Evolutionary conservation across 2,888 invertebrate genomes (phyloP), one percentile per base, ranked within the genome.

Genomic region (Drosophila peninsularis): DNA sequence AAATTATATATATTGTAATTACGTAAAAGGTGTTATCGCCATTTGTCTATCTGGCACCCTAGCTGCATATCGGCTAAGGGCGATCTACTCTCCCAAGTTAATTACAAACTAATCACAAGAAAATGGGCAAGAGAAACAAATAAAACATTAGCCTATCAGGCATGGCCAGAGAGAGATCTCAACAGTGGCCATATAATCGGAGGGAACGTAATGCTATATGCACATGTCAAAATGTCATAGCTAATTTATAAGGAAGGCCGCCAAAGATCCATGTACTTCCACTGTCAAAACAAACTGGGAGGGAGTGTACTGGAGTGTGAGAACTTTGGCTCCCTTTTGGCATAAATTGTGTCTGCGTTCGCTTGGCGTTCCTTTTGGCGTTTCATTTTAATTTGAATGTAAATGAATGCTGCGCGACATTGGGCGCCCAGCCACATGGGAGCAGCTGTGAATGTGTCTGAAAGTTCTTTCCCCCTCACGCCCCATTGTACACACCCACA

Each of bases 311-410:
- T 34, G 34, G 24, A 1, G 34, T 34, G 21, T 19, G 56, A 19
- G 56, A 17, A 56, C 44, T 56, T 24, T 7, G 53, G 39, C 30
- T 54, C 41, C 54, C 54, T 39, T 19, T 27, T 27, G 41, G 30
- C 17, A 39, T 24, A 62, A 72, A 32, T 60, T 68, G 54, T 30
- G 27, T 53, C 39, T 53, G 39, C 34, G 54, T 19, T 39, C 30
- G 30, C 39, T 84, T 42, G 42, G 21, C 41, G 41, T 41, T 73
- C 88, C 75, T 64, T 77, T 73, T 71, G 79, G 84, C 87, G 71
- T 83, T 88, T 86, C 83, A 75, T 86, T 86, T 82, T 85, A 90
- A 90, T 90, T 89, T 88, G 85, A 88, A 88, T 85, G 87, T 89
- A 90, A 89, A 89, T 87, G 79, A 87, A 87, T 87, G 82, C 82